Percentiles rank a stretch among this genome's conserved stretches.
Evolutionary conservation across 2,888 invertebrate species (phyloP).

Genomic region (Saturnia japonica): DNA sequence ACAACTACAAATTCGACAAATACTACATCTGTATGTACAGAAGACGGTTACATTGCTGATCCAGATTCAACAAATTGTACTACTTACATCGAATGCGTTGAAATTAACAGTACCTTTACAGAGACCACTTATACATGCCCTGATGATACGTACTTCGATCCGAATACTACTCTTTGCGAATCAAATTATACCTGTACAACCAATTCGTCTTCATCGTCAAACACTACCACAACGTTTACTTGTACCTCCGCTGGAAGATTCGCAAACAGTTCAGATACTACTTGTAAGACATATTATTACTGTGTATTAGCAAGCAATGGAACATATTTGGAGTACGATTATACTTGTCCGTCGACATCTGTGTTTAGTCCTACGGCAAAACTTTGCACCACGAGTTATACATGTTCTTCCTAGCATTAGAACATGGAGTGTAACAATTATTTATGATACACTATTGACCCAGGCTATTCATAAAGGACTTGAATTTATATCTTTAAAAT

Average conservation of each 20-base stretch:
- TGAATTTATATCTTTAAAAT: neutral
- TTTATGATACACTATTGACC: neutral
- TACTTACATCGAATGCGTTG: conserved; percentile 61
- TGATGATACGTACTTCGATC: conserved; percentile 54
- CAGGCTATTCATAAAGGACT: neutral
- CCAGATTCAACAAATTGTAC: conserved; percentile 57
- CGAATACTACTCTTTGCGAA: conserved; percentile 63
- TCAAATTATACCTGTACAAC: conserved; percentile 52
- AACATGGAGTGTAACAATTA: neutral
- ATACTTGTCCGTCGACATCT: conserved; percentile 68
- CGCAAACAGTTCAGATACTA: conserved; percentile 59
- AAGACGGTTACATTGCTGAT: conserved; percentile 59
- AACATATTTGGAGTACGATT: conserved; percentile 52
- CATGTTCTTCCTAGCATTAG: conserved; percentile 44
- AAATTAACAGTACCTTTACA: conserved; percentile 48
- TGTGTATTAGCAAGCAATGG: conserved; percentile 57
- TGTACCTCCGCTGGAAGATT: conserved; percentile 67
- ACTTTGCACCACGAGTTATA: conserved; percentile 64
- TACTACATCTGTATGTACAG: conserved; percentile 50
- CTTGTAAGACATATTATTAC: conserved; percentile 65
- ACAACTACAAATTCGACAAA: conserved; percentile 35
- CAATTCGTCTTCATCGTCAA: conserved; percentile 21
- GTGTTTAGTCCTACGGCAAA: conserved; percentile 61
- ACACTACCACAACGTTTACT: conserved; percentile 38
- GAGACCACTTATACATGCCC: conserved; percentile 60